A percentile compares a stretch with the other conserved stretches of the same genome.
phyloP scores from a whole-genome alignment of 2,888 invertebrate genomes.

The Caenorhabditis sp. region DNA sequence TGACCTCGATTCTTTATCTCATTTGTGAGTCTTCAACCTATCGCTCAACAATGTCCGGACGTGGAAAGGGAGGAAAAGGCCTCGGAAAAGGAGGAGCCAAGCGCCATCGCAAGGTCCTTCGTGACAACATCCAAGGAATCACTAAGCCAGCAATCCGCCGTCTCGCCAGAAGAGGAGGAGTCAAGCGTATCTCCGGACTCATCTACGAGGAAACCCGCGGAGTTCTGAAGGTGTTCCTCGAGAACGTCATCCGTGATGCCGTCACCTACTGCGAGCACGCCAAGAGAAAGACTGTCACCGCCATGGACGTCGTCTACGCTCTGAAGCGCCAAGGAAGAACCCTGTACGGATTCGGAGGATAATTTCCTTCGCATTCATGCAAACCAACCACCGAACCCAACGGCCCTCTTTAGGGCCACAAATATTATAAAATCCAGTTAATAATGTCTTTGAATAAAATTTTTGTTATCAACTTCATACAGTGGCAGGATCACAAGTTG shows the following conservation, averaged over 20 bases:
- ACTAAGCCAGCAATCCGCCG: conserved; percentile 84
- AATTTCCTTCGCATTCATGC: conserved; percentile 21
- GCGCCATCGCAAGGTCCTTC: conserved; percentile 86
- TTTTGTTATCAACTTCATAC: no score
- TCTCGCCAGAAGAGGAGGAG: conserved; percentile 82
- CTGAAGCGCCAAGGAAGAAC: conserved; percentile 80
- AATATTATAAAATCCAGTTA: conserved; percentile 3
- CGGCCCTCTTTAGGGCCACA: conserved; percentile 72
- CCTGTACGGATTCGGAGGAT: conserved; percentile 81
- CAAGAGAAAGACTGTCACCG: conserved; percentile 92
- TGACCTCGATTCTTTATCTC: no score
- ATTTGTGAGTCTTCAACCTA: no score
- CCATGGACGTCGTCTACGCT: conserved; percentile 91
- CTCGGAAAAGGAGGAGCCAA: conserved; percentile 90
- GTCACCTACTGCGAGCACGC: conserved; percentile 92
- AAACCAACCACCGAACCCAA: conserved; percentile 58
- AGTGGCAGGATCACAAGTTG: no score
- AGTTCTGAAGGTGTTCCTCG: conserved; percentile 76
- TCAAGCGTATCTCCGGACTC: conserved; percentile 68
- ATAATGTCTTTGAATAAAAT: conserved; percentile 4
- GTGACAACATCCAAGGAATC: conserved; percentile 79
- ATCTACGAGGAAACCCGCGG: conserved; percentile 71
- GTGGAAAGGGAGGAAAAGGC: conserved; percentile 90
- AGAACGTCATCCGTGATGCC: conserved; percentile 90
- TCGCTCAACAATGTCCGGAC: conserved; percentile 87